A percentile compares a stretch with the other conserved stretches of the same genome.
Evolutionary conservation across 2,113 vertebrate genomes (phyloP).

Genomic region (Sebastes fasciatus): DNA sequence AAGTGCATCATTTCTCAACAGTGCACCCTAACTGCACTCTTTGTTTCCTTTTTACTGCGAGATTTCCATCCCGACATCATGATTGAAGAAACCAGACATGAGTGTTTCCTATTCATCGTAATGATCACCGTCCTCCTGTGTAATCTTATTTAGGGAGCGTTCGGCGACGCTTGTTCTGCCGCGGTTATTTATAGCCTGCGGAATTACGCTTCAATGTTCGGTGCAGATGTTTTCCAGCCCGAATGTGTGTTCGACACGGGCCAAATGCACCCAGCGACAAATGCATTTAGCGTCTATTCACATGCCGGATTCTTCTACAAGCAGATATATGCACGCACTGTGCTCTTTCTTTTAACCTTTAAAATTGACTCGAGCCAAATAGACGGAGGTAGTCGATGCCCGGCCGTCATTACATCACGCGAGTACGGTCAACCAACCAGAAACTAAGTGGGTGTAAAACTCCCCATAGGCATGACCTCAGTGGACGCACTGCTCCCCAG

Average conservation of each 20-base stretch:
- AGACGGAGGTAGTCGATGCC: conserved; percentile 34
- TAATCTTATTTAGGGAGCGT: conserved; percentile 66
- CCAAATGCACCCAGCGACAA: conserved; percentile 24
- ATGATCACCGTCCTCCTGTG: conserved; percentile 47
- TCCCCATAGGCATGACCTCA: conserved; percentile 38
- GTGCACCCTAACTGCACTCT: background rate
- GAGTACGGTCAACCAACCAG: conserved; percentile 42
- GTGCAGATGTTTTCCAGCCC: conserved; percentile 64
- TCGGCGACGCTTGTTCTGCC: conserved; percentile 40
- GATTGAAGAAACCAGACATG: conserved; percentile 38
- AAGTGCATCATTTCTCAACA: background rate
- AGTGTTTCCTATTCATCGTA: conserved; percentile 52
- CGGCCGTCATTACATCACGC: conserved; percentile 25
- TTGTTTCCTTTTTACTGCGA: background rate
- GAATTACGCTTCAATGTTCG: conserved; percentile 33
- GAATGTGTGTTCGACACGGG: conserved; percentile 21
- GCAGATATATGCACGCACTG: background rate
- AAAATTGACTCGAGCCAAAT: conserved; percentile 41
- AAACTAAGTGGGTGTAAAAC: conserved; percentile 28
- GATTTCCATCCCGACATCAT: conserved; percentile 29
- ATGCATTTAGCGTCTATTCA: conserved; percentile 12
- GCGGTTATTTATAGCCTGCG: conserved; percentile 57
- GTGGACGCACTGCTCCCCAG: background rate
- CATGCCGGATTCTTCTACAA: background rate
- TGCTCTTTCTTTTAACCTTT: conserved; percentile 47